Evolutionary conservation across 2,888 invertebrate genomes (phyloP).

Genomic region (Pandemis heparana): DNA sequence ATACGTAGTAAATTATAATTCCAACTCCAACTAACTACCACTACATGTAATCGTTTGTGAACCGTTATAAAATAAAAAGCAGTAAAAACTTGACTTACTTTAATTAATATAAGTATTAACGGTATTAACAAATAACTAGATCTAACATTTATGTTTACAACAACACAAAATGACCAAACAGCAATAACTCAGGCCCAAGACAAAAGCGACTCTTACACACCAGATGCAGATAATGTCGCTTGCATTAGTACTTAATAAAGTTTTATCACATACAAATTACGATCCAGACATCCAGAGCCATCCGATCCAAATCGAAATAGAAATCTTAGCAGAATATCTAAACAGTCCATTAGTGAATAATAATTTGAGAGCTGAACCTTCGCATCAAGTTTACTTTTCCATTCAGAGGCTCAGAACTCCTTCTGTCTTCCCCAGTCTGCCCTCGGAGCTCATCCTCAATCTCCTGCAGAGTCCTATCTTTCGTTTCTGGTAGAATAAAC

Average conservation of each 20-base stretch:
- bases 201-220: no score
- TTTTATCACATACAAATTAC: not conserved
- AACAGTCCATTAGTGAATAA: slow-evolving; percentile 62
- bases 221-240: no score
- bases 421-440: slow-evolving; percentile 55
- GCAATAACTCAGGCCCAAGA: not conserved
- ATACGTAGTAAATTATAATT: no score
- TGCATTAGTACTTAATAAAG: not conserved
- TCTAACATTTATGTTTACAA: slow-evolving; percentile 15
- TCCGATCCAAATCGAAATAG: slow-evolving; percentile 28
- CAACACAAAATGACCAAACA: slow-evolving; percentile 26
- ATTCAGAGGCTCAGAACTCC: slow-evolving; percentile 64
- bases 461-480: slow-evolving; percentile 87
- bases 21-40: no score
- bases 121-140: not conserved
- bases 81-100: not conserved
- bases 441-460: slow-evolving; percentile 86
- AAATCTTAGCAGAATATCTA: slow-evolving; percentile 14
- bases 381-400: slow-evolving; percentile 59
- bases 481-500: slow-evolving; percentile 88
- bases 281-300: not conserved
- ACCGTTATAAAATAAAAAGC: not conserved
- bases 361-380: slow-evolving; percentile 72
- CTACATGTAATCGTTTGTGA: not conserved
- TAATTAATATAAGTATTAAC: not conserved